Base-by-base conservation (phyloP, 2,888 invertebrate species). In the Pollenia amentaria region DNA sequence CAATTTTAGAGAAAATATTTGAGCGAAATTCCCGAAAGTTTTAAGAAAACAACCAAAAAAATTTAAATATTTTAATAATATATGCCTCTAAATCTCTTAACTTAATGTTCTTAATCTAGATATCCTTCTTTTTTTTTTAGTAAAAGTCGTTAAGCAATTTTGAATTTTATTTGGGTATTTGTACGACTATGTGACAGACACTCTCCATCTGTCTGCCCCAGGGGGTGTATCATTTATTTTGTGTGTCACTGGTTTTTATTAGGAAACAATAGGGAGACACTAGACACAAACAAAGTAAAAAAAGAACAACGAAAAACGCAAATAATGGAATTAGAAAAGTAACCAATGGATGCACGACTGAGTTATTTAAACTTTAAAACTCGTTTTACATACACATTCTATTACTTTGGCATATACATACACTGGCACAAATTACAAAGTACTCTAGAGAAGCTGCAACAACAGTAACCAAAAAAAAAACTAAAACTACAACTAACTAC, bases 291-390 rank as follows among this genome's bases (percentile, higher is more conserved):
- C 57, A 70, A 75, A 70, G 73, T 67, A 55, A 67, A 48, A 64
- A 21, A 69, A 18, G 11, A 65, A 18, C 18, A 62, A 72, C n/a
- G 73, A 72, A 51, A 75, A 83, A 65, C 46, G 72, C 72, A 84
- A 80, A 87, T 83, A 87, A 84, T 80, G 84, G 80, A 84, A 87
- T 87, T 87, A 87, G 87, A 87, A 87, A 87, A 87, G 87, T 87
- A 87, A 87, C 86, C 83, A 84, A 72, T 87, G 88, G 89, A 91
- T 92, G 91, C 92, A 91, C 90, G 91, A 91, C 89, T 91, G 91
- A 89, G 90, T 90, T 90, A 92, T 90, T 92, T 90, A 92, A 91
- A 92, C 90, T 92, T 92, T 89, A 88, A 91, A 90, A 82, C 69
- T 76, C 69, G 53, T 77, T 65, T 76, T 57, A 72, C 55, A 72